Percentiles rank a stretch among this genome's conserved stretches.
These are phyloP conservation scores for Rhinella marina DNA, from an alignment of 2,797 vertebrate genomes.

Conservation along the genomic window DNA sequence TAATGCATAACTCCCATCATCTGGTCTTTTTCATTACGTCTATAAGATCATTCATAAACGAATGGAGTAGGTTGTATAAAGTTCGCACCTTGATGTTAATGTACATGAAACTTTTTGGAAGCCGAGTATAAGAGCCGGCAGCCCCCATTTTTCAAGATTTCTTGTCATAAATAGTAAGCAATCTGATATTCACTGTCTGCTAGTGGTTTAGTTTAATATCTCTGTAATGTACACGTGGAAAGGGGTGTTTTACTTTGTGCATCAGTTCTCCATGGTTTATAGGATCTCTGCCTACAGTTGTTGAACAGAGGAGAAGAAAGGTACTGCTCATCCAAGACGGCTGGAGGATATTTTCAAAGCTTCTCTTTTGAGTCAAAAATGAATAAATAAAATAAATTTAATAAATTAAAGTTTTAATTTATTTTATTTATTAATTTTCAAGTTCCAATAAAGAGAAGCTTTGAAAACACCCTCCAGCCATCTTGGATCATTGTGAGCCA, in stretches of 20 bases:
- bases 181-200: not conserved
- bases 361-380: too few species aligned
- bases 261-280: not conserved
- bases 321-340: too few species aligned
- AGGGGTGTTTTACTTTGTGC: not conserved
- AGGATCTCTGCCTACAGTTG: not conserved
- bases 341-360: too few species aligned
- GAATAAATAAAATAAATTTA: too few species aligned
- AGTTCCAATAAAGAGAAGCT: too few species aligned
- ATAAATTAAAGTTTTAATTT: too few species aligned
- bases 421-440: too few species aligned
- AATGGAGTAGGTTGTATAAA: not conserved
- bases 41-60: not conserved
- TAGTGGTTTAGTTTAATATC: not conserved
- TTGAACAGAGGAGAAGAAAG: too few species aligned
- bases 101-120: not conserved
- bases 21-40: conserved; percentile 13
- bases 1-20: conserved; percentile 30
- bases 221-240: too few species aligned
- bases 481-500: too few species aligned
- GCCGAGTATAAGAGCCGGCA: not conserved
- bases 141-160: not conserved
- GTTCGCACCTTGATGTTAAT: not conserved
- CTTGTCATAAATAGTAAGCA: not conserved
- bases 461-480: too few species aligned